A percentile compares a stretch with the other conserved stretches of the same genome.
Conservation (phyloP, 2,888 invertebrate genomes). For the Phengaris alcon region DNA sequence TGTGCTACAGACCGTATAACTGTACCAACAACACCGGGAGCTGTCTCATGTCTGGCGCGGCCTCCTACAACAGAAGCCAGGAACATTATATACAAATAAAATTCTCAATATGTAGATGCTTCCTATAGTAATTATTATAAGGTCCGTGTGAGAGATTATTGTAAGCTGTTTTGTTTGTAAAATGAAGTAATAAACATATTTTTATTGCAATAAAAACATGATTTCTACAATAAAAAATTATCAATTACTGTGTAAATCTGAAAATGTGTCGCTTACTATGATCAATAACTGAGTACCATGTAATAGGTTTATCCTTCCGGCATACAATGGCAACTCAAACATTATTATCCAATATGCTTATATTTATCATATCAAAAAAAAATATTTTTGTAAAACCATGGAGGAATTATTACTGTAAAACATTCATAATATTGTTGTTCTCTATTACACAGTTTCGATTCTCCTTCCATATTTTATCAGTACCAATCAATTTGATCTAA, state of each 20-base stretch:
- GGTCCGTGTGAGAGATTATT: background rate
- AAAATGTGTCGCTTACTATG: no score
- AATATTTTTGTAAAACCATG: background rate
- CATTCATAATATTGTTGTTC: background rate
- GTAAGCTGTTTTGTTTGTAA: background rate
- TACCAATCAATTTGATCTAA: background rate
- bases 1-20: background rate
- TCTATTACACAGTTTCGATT: no score
- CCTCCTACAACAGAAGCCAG: background rate
- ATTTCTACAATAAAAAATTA: background rate
- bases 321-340: background rate
- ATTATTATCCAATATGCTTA: background rate
- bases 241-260: no score
- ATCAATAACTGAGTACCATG: no score
- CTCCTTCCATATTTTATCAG: background rate
- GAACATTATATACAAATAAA: background rate
- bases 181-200: background rate
- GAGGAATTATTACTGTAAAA: background rate
- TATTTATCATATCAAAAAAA: background rate
- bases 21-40: background rate
- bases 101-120: background rate
- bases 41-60: background rate
- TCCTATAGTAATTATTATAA: background rate
- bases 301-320: no score
- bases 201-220: background rate